phyloP scores from a whole-genome alignment of 2,888 invertebrate genomes.

The Clistopyga incitator region DNA sequence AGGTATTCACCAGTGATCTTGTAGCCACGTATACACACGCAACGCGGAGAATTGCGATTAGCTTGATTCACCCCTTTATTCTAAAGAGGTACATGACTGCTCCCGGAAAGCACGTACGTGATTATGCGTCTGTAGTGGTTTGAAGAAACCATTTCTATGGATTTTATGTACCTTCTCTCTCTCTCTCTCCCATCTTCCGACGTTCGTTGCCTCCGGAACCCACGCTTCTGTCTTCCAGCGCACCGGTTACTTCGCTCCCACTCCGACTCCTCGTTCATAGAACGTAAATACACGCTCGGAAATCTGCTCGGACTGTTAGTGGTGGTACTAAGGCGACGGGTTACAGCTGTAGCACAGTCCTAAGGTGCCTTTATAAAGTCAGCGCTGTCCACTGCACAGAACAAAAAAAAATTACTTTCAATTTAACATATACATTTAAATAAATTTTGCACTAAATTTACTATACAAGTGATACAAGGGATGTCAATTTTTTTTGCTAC shows the following conservation, averaged over 20 bases:
- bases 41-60: slow-evolving; percentile 7
- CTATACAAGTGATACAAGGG: too few relatives aligned
- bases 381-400: slow-evolving; percentile 19
- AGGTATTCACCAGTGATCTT: background rate
- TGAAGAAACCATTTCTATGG: slow-evolving; percentile 59
- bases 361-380: slow-evolving; percentile 51
- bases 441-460: too few relatives aligned
- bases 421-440: too few relatives aligned
- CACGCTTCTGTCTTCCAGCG: slow-evolving; percentile 48
- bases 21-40: slow-evolving; percentile 19
- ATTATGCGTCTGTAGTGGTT: slow-evolving; percentile 5
- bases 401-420: too few relatives aligned
- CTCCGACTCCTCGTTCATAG: slow-evolving; percentile 17
- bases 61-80: slow-evolving; percentile 15
- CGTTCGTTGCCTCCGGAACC: slow-evolving; percentile 67
- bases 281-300: slow-evolving; percentile 23
- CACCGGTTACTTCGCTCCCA: slow-evolving; percentile 45
- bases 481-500: too few relatives aligned
- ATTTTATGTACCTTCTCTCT: slow-evolving; percentile 40
- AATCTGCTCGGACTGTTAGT: background rate
- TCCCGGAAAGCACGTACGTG: slow-evolving; percentile 25
- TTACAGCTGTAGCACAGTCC: background rate
- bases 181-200: slow-evolving; percentile 43
- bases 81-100: slow-evolving; percentile 1
- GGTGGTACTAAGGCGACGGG: slow-evolving; percentile 7